phyloP scores from a whole-genome alignment of 2,113 vertebrate genomes.

The Passer montanus region DNA sequence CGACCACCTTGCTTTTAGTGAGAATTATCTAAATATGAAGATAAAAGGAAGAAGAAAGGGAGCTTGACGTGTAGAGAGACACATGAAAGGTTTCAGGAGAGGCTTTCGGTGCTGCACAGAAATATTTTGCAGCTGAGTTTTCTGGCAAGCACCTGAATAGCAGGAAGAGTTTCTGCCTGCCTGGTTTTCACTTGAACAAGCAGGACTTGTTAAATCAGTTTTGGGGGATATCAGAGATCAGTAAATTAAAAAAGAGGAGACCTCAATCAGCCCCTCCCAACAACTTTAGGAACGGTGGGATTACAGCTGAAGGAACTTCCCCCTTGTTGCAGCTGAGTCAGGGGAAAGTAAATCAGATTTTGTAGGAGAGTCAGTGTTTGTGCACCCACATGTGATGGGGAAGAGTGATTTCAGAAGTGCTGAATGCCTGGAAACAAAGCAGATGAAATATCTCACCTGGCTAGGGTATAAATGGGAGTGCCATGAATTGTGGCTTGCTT shows the following conservation, averaged over 20 bases:
- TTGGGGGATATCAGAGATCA: neutral
- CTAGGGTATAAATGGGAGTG: neutral
- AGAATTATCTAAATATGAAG: constrained; percentile 60
- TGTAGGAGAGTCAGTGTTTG: neutral
- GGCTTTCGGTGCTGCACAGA: neutral
- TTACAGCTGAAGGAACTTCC: neutral
- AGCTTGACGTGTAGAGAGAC: constrained; percentile 34
- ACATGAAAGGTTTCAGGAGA: constrained; percentile 55
- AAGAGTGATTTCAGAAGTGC: neutral
- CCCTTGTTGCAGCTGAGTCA: neutral
- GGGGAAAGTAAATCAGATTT: neutral
- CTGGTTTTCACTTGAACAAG: neutral
- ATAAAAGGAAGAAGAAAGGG: constrained; percentile 57
- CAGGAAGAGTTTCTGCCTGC: constrained; percentile 4
- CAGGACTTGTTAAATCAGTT: neutral
- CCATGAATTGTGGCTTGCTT: neutral
- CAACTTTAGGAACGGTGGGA: neutral
- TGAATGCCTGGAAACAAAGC: neutral
- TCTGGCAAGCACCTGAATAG: constrained; percentile 3
- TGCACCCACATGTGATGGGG: neutral
- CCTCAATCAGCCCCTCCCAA: neutral
- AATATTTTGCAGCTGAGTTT: constrained; percentile 3
- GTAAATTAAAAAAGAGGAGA: neutral
- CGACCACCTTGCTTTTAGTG: constrained; percentile 53
- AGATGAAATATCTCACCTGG: neutral